Conservation (phyloP, 2,113 vertebrate species). For the Propithecus coquereli region DNA sequence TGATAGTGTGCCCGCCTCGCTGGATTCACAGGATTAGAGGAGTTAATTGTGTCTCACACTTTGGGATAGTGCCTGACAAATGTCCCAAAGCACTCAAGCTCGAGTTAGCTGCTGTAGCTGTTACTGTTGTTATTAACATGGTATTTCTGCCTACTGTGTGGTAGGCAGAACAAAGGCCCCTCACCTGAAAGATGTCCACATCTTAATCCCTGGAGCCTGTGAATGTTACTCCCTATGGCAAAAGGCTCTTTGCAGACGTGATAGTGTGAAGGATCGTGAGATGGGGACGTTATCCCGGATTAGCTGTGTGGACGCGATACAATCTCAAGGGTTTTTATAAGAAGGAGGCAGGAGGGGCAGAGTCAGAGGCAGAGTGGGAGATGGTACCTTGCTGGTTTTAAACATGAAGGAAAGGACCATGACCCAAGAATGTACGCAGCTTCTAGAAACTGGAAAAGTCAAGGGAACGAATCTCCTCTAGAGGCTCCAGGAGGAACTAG, state of each 20-base stretch:
- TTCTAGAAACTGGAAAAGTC: background rate
- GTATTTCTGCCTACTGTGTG: background rate
- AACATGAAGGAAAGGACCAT: background rate
- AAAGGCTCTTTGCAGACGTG: background rate
- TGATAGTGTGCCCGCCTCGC: too few species aligned
- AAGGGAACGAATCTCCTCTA: accelerated
- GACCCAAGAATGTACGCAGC: accelerated
- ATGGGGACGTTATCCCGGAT: background rate
- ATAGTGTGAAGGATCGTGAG: background rate
- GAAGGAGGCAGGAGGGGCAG: background rate
- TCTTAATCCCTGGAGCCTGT: background rate
- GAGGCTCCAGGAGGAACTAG: background rate
- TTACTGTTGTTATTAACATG: background rate
- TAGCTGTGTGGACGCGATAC: too few species aligned
- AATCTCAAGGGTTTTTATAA: too few species aligned
- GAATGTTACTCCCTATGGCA: background rate
- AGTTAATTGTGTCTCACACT: background rate
- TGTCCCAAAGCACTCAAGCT: too few species aligned
- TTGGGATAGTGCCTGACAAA: background rate
- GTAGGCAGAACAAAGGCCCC: background rate
- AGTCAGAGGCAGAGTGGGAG: too few species aligned
- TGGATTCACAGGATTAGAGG: background rate
- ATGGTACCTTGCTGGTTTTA: background rate
- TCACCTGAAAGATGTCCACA: accelerated
- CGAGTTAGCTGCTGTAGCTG: background rate